phyloP scores from a whole-genome alignment of 2,888 invertebrate genomes.

The Pachydiplax longipennis region DNA sequence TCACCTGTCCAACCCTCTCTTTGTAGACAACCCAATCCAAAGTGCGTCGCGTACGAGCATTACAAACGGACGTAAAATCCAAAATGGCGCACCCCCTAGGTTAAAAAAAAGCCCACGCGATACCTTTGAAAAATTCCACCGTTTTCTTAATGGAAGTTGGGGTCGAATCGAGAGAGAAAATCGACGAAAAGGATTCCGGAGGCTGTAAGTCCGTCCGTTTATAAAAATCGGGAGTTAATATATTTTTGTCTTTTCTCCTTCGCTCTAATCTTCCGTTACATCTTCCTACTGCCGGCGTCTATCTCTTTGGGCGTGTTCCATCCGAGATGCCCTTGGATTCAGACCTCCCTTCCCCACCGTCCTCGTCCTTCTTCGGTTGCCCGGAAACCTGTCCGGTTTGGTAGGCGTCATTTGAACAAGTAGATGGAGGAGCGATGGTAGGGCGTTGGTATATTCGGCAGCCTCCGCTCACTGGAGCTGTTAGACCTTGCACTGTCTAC shows the following conservation, averaged over 20 bases:
- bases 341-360: neutral
- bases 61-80: neutral
- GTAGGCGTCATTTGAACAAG: conserved; percentile 18
- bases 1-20: no score
- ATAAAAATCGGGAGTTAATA: neutral
- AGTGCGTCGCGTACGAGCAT: neutral
- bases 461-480: neutral
- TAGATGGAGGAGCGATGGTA: neutral
- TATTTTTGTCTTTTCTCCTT: neutral
- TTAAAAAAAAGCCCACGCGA: neutral
- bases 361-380: conserved; percentile 35
- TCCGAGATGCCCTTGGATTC: conserved; percentile 33
- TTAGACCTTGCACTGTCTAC: neutral
- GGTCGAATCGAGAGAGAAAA: neutral
- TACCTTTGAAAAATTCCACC: no score
- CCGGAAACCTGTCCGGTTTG: conserved; percentile 32
- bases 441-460: neutral
- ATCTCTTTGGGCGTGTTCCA: conserved; percentile 39
- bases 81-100: neutral
- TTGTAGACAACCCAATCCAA: neutral
- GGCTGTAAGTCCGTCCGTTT: neutral
- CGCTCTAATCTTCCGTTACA: neutral
- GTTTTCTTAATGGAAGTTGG: neutral
- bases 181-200: neutral
- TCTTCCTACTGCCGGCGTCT: neutral